Conservation (phyloP, 2,113 vertebrate genomes). For the Calonectris borealis region DNA sequence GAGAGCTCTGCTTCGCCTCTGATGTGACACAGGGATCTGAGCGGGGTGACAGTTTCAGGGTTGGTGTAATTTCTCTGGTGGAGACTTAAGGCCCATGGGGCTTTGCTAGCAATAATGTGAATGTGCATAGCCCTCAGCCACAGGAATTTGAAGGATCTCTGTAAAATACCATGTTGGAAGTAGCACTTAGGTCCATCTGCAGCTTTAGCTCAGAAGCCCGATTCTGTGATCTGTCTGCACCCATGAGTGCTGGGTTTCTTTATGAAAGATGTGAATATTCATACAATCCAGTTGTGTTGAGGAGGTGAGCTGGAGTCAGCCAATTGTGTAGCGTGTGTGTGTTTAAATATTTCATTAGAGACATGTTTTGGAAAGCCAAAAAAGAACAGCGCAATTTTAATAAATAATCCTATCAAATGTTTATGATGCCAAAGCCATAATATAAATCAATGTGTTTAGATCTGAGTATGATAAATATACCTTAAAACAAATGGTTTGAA, state of each 20-base stretch:
- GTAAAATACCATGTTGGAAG: slow-evolving; percentile 17
- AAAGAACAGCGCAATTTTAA: slow-evolving; percentile 9
- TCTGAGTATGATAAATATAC: slow-evolving; percentile 9
- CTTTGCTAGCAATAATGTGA: background rate
- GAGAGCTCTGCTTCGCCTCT: background rate
- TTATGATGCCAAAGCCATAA: slow-evolving; percentile 39
- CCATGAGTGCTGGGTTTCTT: background rate
- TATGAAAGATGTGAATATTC: background rate
- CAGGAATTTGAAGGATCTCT: slow-evolving; percentile 23
- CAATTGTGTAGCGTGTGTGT: background rate
- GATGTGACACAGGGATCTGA: background rate
- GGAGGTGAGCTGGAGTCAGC: background rate
- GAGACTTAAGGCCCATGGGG: background rate
- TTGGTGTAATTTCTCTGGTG: background rate
- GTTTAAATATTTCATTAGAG: slow-evolving; percentile 1
- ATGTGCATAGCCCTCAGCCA: background rate
- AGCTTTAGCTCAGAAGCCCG: background rate
- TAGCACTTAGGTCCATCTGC: background rate
- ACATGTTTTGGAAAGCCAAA: slow-evolving; percentile 26
- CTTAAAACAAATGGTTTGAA: slow-evolving; percentile 9
- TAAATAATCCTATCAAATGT: slow-evolving; percentile 40
- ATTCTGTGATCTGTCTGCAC: background rate
- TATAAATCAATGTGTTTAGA: slow-evolving; percentile 42
- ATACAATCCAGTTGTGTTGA: background rate
- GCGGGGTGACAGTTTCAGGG: background rate